A percentile compares a stretch with the other conserved stretches of the same genome.
Evolutionary conservation across 2,113 vertebrate species (phyloP).

Genomic region (Malurus melanocephalus): DNA sequence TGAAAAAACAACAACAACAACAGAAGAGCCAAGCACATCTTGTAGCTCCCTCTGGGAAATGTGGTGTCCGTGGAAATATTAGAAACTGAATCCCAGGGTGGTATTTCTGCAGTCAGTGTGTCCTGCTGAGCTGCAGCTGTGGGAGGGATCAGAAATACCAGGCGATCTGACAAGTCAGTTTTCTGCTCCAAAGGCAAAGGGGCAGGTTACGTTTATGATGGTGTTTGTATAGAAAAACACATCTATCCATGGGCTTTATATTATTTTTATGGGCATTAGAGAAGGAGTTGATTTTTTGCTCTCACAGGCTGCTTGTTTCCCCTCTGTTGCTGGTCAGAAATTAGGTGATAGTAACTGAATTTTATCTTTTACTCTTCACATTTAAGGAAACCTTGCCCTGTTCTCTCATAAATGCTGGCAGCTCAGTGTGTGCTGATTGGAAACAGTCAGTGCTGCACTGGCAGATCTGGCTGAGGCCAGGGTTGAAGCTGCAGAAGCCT

Average conservation of each 20-base stretch:
- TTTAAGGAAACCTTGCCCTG: not conserved
- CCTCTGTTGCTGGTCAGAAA: not conserved
- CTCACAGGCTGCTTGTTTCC: not conserved
- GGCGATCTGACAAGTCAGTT: not conserved
- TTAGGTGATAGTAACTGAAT: not conserved
- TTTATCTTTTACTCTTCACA: not conserved
- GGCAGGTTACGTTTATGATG: not conserved
- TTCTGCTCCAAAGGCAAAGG: not conserved
- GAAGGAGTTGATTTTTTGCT: not conserved
- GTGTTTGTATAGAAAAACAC: not conserved
- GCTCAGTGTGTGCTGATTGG: not conserved
- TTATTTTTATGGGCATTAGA: not conserved
- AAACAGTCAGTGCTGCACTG: not conserved
- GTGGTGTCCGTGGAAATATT: not conserved
- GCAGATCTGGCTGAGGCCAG: not conserved
- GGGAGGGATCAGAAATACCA: not conserved
- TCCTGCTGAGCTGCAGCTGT: not conserved
- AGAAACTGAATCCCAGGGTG: not conserved
- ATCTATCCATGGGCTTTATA: not conserved
- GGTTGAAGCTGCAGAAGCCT: conserved; percentile 34
- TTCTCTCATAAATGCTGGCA: not conserved
- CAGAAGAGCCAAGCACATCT: not conserved
- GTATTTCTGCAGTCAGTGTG: not conserved
- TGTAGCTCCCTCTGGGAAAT: not conserved
- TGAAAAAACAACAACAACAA: not conserved